Conservation (phyloP, 2,888 invertebrate species). For the Stenodema calcarata region DNA sequence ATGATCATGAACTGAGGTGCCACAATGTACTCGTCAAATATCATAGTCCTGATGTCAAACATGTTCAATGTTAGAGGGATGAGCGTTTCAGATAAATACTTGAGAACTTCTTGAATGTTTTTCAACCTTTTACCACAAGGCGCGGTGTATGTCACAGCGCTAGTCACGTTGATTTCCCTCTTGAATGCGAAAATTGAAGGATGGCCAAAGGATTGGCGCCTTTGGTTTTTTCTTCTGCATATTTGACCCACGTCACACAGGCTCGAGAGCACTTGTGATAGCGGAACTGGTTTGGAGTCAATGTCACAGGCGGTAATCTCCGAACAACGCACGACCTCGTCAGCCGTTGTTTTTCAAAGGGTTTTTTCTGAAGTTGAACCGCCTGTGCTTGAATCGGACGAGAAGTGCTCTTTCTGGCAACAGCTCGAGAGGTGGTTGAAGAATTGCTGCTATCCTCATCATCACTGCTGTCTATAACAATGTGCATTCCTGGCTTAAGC, state of each 20-base stretch:
- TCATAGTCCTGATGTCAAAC: slow-evolving; percentile 82
- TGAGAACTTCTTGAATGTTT: too few species aligned
- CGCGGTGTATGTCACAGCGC: too few species aligned
- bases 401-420: slow-evolving; percentile 24
- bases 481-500: background rate
- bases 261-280: slow-evolving; percentile 71
- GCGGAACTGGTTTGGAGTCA: background rate
- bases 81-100: slow-evolving; percentile 67
- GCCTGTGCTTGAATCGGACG: background rate
- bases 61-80: slow-evolving; percentile 85
- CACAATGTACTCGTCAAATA: slow-evolving; percentile 82
- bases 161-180: too few species aligned
- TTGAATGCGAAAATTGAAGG: too few species aligned
- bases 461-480: slow-evolving; percentile 33
- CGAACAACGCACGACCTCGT: background rate
- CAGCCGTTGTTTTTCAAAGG: background rate
- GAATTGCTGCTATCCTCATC: background rate
- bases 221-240: too few species aligned
- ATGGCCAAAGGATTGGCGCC: too few species aligned
- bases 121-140: too few species aligned
- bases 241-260: slow-evolving; percentile 62
- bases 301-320: background rate
- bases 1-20: slow-evolving; percentile 61
- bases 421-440: background rate
- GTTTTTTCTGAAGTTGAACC: background rate